Evolutionary conservation across 1,140 invertebrate genomes (phyloP), one percentile per base, ranked within the genome.

Genomic region (Pachypsylla venusta): DNA sequence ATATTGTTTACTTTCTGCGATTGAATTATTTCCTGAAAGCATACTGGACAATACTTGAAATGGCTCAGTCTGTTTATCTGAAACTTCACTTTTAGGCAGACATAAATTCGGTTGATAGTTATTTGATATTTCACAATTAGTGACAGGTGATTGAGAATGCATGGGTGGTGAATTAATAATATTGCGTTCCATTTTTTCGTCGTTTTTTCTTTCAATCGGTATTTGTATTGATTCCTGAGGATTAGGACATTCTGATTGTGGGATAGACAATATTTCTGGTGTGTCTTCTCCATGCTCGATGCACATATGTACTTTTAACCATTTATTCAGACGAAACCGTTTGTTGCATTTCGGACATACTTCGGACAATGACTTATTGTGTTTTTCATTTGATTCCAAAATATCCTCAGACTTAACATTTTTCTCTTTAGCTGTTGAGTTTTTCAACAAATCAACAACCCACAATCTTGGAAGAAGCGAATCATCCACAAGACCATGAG

Each of bases 401-500:
- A n/a, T 48, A 19, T 48, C 42, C 22, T 48, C 42, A 19, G 7
- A 19, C n/a, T 48, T 5, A 4, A n/a, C 22, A 22, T 5, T 48
- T 48, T 48, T 48, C n/a, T 48, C 42, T 48, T 48, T 48, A n/a
- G 42, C n/a, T 4, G 22, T n/a, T 40, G 61, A 55, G 42, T 57
- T 56, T 60, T 61, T 4, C 16, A 48, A 48, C n/a, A 59, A 42
- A 20, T 62, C 58, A 54, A 58, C 56, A 2, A 62, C 39, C 27
- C 60, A 56, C 12, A 65, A 57, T 58, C 63, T 62, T 25, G 64
- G 64, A 12, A 64, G 58, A 53, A 64, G 61, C 4, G 60, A 56
- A 57, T 87, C 85, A 62, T 86, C 87, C 14, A 84, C 77, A 53
- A 98, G 93, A 1, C 94, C 94, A 69, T 99, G 95, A 3, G 93